Evolutionary conservation across 2,113 vertebrate species (phyloP).

Genomic region (Monopterus albus): DNA sequence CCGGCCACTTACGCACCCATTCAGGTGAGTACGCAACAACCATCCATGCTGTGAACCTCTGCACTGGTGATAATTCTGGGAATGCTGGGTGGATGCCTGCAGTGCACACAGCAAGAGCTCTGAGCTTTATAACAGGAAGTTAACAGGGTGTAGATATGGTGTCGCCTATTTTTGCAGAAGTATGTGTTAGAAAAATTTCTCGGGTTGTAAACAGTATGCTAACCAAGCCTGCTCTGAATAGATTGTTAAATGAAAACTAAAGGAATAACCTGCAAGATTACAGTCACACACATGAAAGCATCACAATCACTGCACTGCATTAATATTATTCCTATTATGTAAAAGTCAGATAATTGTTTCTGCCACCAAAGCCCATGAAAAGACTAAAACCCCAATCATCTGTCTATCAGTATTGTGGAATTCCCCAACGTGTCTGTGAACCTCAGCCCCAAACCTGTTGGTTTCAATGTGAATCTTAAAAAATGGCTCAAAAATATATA

Average conservation of each 20-base stretch:
- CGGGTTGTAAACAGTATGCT: slow-evolving; percentile 32
- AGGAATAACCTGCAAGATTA: not conserved
- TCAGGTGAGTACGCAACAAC: slow-evolving; percentile 86
- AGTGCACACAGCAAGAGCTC: slow-evolving; percentile 14
- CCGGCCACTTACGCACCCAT: slow-evolving; percentile 95
- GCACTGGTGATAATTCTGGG: not conserved
- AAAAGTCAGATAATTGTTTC: too few species aligned
- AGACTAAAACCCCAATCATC: too few species aligned
- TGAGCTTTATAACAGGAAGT: slow-evolving; percentile 56
- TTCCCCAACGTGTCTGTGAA: too few species aligned
- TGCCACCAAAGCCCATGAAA: too few species aligned
- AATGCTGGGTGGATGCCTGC: slow-evolving; percentile 9
- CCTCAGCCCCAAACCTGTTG: too few species aligned
- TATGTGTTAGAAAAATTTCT: slow-evolving; percentile 44
- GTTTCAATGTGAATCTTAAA: too few species aligned
- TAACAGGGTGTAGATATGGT: slow-evolving; percentile 55
- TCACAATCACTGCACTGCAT: too few species aligned
- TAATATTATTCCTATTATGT: too few species aligned
- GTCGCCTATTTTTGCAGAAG: slow-evolving; percentile 64
- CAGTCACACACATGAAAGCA: too few species aligned
- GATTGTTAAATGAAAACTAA: not conserved
- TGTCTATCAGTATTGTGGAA: too few species aligned
- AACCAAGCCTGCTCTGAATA: not conserved
- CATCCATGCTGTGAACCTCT: not conserved
- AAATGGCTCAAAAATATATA: too few species aligned